Conservation (phyloP, 2,888 invertebrate genomes). For the Drosophila siamana region DNA sequence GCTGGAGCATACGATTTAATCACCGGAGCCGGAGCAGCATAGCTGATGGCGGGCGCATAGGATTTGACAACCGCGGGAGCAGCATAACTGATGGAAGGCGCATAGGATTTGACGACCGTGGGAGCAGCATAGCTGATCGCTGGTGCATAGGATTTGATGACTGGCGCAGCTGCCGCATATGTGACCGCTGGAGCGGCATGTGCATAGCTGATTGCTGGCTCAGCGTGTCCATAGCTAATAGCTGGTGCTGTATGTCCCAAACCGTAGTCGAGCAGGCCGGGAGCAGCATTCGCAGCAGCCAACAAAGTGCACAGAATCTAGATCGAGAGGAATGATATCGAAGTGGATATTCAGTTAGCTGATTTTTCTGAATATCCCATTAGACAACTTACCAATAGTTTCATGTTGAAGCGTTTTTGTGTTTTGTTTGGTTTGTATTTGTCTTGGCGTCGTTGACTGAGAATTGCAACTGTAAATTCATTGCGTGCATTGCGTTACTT, state of each 20-base stretch:
- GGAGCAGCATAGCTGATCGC: constrained; percentile 62
- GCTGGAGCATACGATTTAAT: constrained; percentile 73
- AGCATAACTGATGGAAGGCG: constrained; percentile 65
- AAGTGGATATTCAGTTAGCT: not conserved
- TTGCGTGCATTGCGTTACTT: constrained; percentile 71
- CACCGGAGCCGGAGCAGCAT: constrained; percentile 60
- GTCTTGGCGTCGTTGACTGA: constrained; percentile 54
- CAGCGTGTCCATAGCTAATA: constrained; percentile 43
- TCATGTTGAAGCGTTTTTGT: constrained; percentile 67
- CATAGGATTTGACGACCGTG: constrained; percentile 57
- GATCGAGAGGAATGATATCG: not conserved
- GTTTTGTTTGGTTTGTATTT: constrained; percentile 3
- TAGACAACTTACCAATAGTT: constrained; percentile 76
- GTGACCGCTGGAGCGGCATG: constrained; percentile 37
- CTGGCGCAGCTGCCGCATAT: constrained; percentile 51
- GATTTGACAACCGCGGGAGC: constrained; percentile 50
- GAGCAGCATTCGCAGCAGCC: constrained; percentile 71
- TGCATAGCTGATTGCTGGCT: constrained; percentile 37
- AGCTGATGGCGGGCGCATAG: constrained; percentile 72
- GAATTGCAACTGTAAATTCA: constrained; percentile 76
- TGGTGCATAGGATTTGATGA: constrained; percentile 62
- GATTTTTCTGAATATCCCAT: not conserved
- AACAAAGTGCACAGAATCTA: constrained; percentile 74
- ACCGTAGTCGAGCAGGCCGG: constrained; percentile 76
- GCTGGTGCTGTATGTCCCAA: constrained; percentile 48